These are phyloP conservation scores for Plotosus lineatus DNA, from an alignment of 2,113 vertebrate species.

Conservation along the genomic window DNA sequence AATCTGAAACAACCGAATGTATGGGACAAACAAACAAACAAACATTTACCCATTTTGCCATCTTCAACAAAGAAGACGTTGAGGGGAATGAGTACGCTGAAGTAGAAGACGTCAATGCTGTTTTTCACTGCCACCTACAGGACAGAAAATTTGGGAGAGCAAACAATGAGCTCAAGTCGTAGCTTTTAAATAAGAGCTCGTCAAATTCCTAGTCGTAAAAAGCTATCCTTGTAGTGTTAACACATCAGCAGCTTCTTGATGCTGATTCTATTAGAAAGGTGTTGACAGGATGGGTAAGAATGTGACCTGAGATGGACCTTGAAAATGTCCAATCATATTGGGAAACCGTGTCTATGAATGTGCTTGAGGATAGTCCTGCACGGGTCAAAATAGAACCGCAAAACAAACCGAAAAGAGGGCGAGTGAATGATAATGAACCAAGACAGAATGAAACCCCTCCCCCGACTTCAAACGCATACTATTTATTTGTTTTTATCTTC, in stretches of 20 bases:
- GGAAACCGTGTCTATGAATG: neutral
- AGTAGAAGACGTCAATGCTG: constrained; percentile 99
- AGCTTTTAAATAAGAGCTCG: no score
- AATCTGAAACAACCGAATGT: neutral
- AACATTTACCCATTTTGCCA: constrained; percentile 92
- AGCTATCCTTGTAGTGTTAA: neutral
- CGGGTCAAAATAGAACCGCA: neutral
- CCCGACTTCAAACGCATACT: no score
- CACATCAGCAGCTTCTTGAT: neutral
- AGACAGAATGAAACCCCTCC: no score
- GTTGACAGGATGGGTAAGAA: neutral
- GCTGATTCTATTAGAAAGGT: neutral
- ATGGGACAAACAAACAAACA: neutral
- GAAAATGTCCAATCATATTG: neutral
- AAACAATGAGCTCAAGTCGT: neutral
- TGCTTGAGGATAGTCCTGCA: no score
- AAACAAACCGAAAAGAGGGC: no score
- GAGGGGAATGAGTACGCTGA: constrained; percentile 96
- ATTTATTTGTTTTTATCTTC: no score
- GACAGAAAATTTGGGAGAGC: constrained; percentile 43
- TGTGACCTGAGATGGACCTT: neutral
- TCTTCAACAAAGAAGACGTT: constrained; percentile 98
- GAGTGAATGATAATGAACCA: neutral
- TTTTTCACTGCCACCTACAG: constrained; percentile 98
- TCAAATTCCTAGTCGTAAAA: neutral